Percentiles rank a stretch among this genome's conserved stretches.
Evolutionary conservation across 2,797 vertebrate species (phyloP).

Genomic region (Centroberyx gerrardi): DNA sequence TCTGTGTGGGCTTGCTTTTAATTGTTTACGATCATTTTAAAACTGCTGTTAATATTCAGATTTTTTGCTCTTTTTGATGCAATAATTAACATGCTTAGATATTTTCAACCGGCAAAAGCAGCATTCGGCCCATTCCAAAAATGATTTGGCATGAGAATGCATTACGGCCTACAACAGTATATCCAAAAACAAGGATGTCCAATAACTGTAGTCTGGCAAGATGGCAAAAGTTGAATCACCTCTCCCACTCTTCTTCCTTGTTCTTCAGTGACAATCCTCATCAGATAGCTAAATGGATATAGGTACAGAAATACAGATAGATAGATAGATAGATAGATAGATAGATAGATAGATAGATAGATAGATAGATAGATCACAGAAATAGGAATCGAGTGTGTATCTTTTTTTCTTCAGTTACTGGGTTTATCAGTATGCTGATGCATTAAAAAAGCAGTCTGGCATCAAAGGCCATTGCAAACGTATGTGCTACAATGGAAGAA

Average conservation of each 20-base stretch:
- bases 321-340: too few relatives aligned
- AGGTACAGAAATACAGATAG: too few relatives aligned
- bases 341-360: too few relatives aligned
- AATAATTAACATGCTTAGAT: neutral
- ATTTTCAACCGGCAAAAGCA: neutral
- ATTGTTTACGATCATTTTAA: neutral
- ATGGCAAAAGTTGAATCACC: too few relatives aligned
- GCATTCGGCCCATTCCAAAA: neutral
- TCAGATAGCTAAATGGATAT: too few relatives aligned
- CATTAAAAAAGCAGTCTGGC: slow-evolving; percentile 36
- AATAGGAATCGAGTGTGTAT: neutral
- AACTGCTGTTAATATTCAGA: neutral
- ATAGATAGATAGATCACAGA: neutral
- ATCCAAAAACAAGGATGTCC: too few relatives aligned
- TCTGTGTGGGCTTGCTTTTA: neutral
- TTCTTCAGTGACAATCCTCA: too few relatives aligned
- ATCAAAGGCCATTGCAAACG: slow-evolving; percentile 48
- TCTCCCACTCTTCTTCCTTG: too few relatives aligned
- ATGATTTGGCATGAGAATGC: neutral
- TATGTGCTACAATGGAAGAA: slow-evolving; percentile 10
- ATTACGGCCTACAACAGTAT: too few relatives aligned
- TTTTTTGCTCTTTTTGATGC: neutral
- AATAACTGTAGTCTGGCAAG: too few relatives aligned
- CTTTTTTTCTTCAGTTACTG: neutral
- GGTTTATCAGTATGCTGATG: slow-evolving; percentile 25